Evolutionary conservation across 2,797 vertebrate species (phyloP).

Genomic region (Enteromius argenteus): DNA sequence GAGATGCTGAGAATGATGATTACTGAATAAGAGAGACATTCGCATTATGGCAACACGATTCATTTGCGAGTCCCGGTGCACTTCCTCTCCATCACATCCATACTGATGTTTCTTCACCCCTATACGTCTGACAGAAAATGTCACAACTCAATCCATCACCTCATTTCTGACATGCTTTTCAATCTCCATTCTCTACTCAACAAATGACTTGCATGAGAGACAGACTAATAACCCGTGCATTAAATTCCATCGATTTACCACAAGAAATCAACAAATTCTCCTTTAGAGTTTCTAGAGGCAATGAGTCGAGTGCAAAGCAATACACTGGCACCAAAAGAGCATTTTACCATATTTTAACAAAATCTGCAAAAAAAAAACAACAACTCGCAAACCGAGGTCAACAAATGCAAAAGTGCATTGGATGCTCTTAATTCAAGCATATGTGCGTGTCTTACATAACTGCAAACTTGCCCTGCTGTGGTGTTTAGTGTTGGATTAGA

Average conservation of each 20-base stretch:
- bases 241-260: not conserved
- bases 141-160: constrained; percentile 31
- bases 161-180: not conserved
- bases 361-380: not conserved
- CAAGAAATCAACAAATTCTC: not conserved
- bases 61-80: not conserved
- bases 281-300: not conserved
- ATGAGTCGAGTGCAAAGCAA: not conserved
- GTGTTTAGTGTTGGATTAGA: constrained; percentile 17
- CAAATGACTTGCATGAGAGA: not conserved
- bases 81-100: not conserved
- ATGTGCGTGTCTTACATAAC: constrained; percentile 5
- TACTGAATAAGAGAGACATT: not conserved
- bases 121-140: constrained; percentile 22
- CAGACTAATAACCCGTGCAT: not conserved
- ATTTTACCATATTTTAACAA: not conserved
- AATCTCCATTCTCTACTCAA: not conserved
- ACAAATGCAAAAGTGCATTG: not conserved
- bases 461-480: not conserved
- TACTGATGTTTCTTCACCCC: not conserved
- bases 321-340: not conserved
- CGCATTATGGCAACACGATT: not conserved
- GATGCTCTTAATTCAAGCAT: not conserved
- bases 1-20: constrained; percentile 1
- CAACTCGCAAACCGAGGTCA: not conserved